Percentiles rank a stretch among this genome's conserved stretches.
phyloP scores from a whole-genome alignment of 92 coral and sea anemone species.

The Chrysogorgia sp. region DNA sequence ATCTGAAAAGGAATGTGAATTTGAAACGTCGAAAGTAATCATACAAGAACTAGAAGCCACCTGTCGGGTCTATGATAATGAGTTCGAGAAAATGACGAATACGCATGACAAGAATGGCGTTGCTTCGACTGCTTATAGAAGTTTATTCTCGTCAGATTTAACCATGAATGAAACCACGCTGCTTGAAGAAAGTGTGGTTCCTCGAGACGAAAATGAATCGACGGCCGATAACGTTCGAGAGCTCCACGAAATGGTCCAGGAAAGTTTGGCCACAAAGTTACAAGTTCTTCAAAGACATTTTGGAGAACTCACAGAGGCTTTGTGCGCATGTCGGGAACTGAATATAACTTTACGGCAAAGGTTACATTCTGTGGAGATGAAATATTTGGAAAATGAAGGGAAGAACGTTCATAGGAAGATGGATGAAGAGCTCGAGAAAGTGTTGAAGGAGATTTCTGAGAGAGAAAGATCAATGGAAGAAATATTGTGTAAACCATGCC shows the following conservation, averaged over 20 bases:
- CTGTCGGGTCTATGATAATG: constrained; percentile 15
- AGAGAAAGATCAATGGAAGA: constrained; percentile 13
- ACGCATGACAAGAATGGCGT: background rate
- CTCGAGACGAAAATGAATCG: constrained; percentile 1
- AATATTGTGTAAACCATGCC: background rate
- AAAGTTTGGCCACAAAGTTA: constrained; percentile 17
- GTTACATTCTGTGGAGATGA: constrained; percentile 19
- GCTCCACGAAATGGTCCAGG: constrained; percentile 25
- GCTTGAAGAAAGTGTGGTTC: background rate
- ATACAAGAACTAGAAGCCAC: constrained; percentile 20
- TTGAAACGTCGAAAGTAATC: background rate
- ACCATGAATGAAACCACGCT: background rate
- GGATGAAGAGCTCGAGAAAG: constrained; percentile 6
- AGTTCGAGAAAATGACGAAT: constrained; percentile 12
- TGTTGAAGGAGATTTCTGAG: constrained; percentile 15
- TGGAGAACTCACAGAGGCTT: constrained; percentile 10
- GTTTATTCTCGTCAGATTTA: background rate
- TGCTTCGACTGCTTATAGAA: background rate
- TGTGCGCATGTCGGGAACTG: constrained; percentile 8
- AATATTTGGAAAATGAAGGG: constrained; percentile 13
- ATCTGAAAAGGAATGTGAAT: background rate
- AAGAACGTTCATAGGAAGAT: background rate
- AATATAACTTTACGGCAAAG: constrained; percentile 12
- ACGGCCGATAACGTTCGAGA: constrained; percentile 18
- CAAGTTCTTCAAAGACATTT: constrained; percentile 3